Conservation (phyloP, 2,113 vertebrate species). For the Lynx canadensis region DNA sequence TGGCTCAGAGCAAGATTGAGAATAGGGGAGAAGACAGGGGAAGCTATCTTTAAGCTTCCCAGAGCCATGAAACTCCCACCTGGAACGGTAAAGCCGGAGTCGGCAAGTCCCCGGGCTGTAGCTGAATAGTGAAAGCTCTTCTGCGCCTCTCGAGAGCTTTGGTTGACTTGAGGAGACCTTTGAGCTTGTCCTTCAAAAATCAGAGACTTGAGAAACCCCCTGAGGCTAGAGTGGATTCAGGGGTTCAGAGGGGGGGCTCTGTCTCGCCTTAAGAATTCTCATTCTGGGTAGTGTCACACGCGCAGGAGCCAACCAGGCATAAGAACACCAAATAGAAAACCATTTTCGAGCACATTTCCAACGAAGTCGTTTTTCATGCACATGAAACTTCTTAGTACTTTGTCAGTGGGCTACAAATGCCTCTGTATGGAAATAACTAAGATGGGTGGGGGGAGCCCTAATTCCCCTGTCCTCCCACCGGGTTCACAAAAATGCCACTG, state of each 20-base stretch:
- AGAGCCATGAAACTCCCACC: fast-evolving
- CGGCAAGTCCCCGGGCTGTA: not conserved
- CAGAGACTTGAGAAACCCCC: not conserved
- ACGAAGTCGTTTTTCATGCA: not conserved
- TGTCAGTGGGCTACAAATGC: not conserved
- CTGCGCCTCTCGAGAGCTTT: fast-evolving
- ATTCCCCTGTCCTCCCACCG: not conserved
- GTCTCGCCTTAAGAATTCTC: not conserved
- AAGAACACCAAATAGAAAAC: not conserved
- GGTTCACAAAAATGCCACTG: not conserved
- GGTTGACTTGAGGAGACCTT: not conserved
- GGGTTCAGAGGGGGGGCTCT: not conserved
- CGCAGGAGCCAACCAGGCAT: not conserved
- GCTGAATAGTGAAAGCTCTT: not conserved
- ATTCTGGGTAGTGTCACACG: not conserved
- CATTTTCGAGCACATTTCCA: not conserved
- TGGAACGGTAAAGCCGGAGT: not conserved
- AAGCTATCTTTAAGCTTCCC: not conserved
- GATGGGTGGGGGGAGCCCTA: not conserved
- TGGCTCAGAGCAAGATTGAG: not conserved
- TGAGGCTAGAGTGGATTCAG: not conserved
- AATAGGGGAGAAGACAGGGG: not conserved
- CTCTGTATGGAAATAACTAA: constrained; percentile 12
- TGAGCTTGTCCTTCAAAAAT: not conserved
- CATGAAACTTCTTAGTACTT: not conserved